Percentiles rank a stretch among this genome's conserved stretches.
phyloP scores from a whole-genome alignment of 1,140 invertebrate genomes.

The Ceratosolen solmsi region DNA sequence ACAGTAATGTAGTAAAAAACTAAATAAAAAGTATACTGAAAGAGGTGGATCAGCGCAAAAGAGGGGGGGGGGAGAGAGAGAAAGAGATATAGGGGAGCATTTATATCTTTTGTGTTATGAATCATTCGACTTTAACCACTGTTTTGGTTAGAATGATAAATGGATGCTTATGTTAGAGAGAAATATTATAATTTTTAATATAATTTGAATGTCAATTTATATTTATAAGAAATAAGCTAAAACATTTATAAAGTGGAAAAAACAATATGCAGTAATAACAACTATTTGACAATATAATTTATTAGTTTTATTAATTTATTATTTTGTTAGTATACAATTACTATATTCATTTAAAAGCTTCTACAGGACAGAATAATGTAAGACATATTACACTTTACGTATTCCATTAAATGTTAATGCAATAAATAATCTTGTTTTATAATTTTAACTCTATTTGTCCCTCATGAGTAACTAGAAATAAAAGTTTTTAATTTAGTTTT shows the following conservation, averaged over 20 bases:
- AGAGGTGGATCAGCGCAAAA: not conserved
- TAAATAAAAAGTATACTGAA: not conserved
- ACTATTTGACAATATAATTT: not conserved
- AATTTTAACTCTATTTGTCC: not conserved
- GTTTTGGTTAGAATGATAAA: not conserved
- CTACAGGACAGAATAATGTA: not conserved
- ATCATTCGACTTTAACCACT: not conserved
- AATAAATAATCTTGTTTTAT: not conserved
- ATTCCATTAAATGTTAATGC: not conserved
- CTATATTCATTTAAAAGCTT: not conserved
- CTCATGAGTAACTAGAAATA: not conserved
- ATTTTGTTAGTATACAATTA: not conserved
- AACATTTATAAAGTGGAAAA: too few relatives aligned
- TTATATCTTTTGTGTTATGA: slow-evolving; percentile 2
- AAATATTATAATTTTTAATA: slow-evolving; percentile 1
- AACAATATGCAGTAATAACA: too few relatives aligned
- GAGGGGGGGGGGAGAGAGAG: not conserved
- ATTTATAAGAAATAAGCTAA: not conserved
- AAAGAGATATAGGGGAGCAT: not conserved
- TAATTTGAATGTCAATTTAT: not conserved
- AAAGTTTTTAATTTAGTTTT: not conserved
- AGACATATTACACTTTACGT: not conserved
- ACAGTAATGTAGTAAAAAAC: not conserved
- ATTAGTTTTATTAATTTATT: not conserved
- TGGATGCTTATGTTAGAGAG: not conserved